Evolutionary conservation across 2,113 vertebrate species (phyloP), one percentile per base, ranked within the genome.

Genomic region (Labeo rohita): DNA sequence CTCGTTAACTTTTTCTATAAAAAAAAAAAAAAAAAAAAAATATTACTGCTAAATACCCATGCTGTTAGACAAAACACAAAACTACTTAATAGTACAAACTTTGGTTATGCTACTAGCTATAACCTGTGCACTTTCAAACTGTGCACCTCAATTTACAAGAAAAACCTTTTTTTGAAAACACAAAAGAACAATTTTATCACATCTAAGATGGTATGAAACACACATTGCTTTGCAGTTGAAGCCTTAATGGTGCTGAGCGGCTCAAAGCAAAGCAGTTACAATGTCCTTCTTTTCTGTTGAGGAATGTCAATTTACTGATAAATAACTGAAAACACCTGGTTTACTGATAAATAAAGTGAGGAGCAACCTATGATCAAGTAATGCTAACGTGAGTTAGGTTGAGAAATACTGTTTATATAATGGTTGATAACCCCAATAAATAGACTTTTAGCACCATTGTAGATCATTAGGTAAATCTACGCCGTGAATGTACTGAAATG

Each of bases 401-500:
- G 8, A 79, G 52, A 59, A 80, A 79, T 79, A 39, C 2, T 12
- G 10, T 61, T 61, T n/a, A 39, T 21, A n/a, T 39, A 79, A 80
- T 63, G n/a, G 36, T n/a, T 0, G 1, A 6, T 45, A 80, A 80
- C 56, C 3, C 21, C 56, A 63, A 63, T 61, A 61, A 80, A 80
- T 23, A 78, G 47, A 75, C 23, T 43, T 70, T 84, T 49, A 84
- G 36, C 76, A 84, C 54, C 66, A 80, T 74, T 52, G 61, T 8
- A 65, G 8, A 86, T 23, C 10, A 65, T 7, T 52, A 21, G 8
- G 18, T 21, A 47, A 56, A 76, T 16, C 9, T 21, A 18, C 18
- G 34, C 15, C n/a, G 11, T 74, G 39, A 43, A 47, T 39, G 34
- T 47, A 8, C 21, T 13, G 47, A 75, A 74, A 50, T 7, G 23